A percentile compares a stretch with the other conserved stretches of the same genome.
Evolutionary conservation across 2,797 vertebrate species (phyloP).

Genomic region (Lacerta bilineata): DNA sequence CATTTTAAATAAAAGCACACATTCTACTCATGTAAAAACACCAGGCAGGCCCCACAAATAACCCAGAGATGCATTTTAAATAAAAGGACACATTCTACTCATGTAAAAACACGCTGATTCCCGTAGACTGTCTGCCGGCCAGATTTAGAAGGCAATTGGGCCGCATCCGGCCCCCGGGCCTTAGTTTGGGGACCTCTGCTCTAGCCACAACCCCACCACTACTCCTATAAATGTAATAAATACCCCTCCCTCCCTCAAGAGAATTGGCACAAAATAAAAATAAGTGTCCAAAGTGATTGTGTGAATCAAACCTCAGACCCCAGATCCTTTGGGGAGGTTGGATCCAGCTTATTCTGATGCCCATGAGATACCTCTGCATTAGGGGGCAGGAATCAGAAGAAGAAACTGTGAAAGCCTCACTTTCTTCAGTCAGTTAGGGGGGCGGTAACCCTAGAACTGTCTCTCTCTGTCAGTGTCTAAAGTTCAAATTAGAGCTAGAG

Average conservation of each 20-base stretch:
- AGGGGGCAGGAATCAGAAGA: neutral
- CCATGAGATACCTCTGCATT: neutral
- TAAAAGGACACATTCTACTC: no score
- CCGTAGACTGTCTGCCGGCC: no score
- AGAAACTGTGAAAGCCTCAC: neutral
- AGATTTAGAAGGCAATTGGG: no score
- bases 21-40: no score
- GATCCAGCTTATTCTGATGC: neutral
- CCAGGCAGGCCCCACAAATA: no score
- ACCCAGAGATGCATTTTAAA: no score
- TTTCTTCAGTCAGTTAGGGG: neutral
- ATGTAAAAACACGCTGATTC: no score
- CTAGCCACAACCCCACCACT: neutral
- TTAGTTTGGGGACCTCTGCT: neutral
- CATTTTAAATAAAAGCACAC: no score
- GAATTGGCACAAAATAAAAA: neutral
- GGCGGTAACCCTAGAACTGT: neutral
- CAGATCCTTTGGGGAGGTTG: neutral
- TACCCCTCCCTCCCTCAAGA: neutral
- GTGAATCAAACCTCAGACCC: neutral
- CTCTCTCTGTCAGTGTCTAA: neutral
- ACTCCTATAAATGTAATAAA: neutral
- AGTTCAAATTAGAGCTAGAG: constrained; percentile 1
- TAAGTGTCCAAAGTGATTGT: neutral
- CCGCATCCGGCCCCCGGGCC: no score